These are phyloP conservation scores for Entelurus aequoreus DNA, from an alignment of 2,113 vertebrate genomes.

Conservation along the genomic window DNA sequence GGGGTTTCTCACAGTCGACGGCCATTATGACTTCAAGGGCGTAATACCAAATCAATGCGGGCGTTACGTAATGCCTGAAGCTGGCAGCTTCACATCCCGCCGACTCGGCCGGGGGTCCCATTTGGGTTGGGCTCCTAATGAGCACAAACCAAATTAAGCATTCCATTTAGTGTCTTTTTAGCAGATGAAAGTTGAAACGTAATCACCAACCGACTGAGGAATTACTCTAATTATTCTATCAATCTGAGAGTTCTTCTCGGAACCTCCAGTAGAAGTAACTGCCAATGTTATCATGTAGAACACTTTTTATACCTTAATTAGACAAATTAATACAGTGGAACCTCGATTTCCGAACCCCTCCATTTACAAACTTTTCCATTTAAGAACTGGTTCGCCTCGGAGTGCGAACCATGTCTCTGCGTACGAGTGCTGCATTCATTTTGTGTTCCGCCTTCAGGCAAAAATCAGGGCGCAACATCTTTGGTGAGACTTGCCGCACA, in stretches of 20 bases:
- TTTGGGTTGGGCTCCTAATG: slow-evolving; percentile 51
- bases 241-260: slow-evolving; percentile 6
- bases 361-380: too few species aligned
- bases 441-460: too few species aligned
- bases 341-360: too few species aligned
- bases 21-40: slow-evolving; percentile 48
- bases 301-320: neutral
- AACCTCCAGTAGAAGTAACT: neutral
- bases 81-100: slow-evolving; percentile 37
- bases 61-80: slow-evolving; percentile 34
- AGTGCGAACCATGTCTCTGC: too few species aligned
- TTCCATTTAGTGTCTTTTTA: slow-evolving; percentile 56
- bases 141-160: slow-evolving; percentile 59
- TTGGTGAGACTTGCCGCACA: too few species aligned
- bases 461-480: too few species aligned
- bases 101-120: slow-evolving; percentile 49
- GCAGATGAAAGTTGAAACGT: slow-evolving; percentile 58
- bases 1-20: slow-evolving; percentile 29
- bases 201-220: slow-evolving; percentile 46
- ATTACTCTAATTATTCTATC: slow-evolving; percentile 31
- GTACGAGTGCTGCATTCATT: too few species aligned
- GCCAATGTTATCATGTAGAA: neutral
- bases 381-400: too few species aligned
- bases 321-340: too few species aligned
- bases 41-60: slow-evolving; percentile 47